These are phyloP conservation scores for Cerastoderma edule DNA, from an alignment of 2,888 invertebrate genomes.

Conservation along the genomic window DNA sequence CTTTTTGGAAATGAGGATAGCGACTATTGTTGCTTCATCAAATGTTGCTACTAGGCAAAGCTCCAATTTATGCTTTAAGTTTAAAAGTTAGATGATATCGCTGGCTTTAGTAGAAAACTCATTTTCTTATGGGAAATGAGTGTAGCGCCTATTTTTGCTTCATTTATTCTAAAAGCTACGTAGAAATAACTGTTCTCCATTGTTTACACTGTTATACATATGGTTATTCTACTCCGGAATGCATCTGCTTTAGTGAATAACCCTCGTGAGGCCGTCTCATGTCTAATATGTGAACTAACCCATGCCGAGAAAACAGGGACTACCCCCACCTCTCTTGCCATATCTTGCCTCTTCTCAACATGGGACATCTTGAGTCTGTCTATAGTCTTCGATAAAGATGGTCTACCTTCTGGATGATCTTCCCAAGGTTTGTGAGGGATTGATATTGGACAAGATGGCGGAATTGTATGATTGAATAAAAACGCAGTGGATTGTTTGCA, in stretches of 20 bases:
- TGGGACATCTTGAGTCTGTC: too few relatives aligned
- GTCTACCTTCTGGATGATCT: too few relatives aligned
- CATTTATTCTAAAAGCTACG: background rate
- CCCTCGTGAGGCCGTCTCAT: conserved; percentile 36
- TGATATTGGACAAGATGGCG: too few relatives aligned
- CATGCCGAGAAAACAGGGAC: too few relatives aligned
- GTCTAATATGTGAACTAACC: conserved; percentile 18
- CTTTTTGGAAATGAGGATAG: background rate
- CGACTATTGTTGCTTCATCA: conserved; percentile 3
- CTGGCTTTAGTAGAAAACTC: conserved; percentile 18
- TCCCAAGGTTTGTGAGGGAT: too few relatives aligned
- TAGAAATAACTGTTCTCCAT: conserved; percentile 9
- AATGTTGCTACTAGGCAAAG: too few relatives aligned
- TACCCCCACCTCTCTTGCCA: too few relatives aligned
- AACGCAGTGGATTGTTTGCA: background rate
- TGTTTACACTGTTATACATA: conserved; percentile 10
- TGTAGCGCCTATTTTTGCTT: conserved; percentile 2
- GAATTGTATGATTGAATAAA: too few relatives aligned
- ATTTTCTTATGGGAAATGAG: conserved; percentile 6
- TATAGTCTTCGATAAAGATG: too few relatives aligned
- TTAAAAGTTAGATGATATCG: too few relatives aligned
- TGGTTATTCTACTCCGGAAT: conserved; percentile 23
- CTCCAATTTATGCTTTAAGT: too few relatives aligned
- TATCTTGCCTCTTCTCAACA: too few relatives aligned
- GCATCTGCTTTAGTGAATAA: conserved; percentile 31